These are phyloP conservation scores for Zaprionus davidi DNA, from an alignment of 1,140 invertebrate species.

Conservation along the genomic window DNA sequence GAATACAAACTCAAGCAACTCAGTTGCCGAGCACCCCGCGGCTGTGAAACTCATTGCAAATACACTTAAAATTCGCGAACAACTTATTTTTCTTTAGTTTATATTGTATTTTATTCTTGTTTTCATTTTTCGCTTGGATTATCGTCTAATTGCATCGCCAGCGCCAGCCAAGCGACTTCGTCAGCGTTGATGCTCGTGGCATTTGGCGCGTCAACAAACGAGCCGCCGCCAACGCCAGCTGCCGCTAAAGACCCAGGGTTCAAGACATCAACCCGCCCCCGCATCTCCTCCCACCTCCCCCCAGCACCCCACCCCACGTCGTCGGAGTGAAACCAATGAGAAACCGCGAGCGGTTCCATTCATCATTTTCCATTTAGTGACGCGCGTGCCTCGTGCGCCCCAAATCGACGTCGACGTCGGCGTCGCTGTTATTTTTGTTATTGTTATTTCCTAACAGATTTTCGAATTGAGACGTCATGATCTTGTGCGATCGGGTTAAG, in stretches of 20 bases:
- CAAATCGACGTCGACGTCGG: constrained; percentile 46
- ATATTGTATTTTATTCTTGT: constrained; percentile 53
- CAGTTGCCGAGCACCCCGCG: constrained; percentile 40
- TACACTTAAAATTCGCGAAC: constrained; percentile 45
- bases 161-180: constrained; percentile 14
- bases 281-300: constrained; percentile 1
- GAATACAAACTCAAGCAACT: constrained; percentile 38
- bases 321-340: constrained; percentile 37
- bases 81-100: constrained; percentile 60
- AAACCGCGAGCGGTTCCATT: constrained; percentile 67
- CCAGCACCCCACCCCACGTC: neutral
- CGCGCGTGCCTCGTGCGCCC: constrained; percentile 78
- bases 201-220: constrained; percentile 80
- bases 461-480: constrained; percentile 77
- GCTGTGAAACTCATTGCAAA: constrained; percentile 48
- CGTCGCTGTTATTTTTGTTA: constrained; percentile 20
- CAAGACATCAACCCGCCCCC: constrained; percentile 31
- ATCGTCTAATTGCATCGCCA: constrained; percentile 79
- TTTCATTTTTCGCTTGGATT: constrained; percentile 52
- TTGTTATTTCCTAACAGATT: constrained; percentile 59
- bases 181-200: constrained; percentile 60
- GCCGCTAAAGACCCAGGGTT: constrained; percentile 41
- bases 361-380: constrained; percentile 80
- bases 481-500: constrained; percentile 26
- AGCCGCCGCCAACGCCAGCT: constrained; percentile 70